Evolutionary conservation across 1,140 invertebrate species (phyloP).

Genomic region (Pteromalus puparum): DNA sequence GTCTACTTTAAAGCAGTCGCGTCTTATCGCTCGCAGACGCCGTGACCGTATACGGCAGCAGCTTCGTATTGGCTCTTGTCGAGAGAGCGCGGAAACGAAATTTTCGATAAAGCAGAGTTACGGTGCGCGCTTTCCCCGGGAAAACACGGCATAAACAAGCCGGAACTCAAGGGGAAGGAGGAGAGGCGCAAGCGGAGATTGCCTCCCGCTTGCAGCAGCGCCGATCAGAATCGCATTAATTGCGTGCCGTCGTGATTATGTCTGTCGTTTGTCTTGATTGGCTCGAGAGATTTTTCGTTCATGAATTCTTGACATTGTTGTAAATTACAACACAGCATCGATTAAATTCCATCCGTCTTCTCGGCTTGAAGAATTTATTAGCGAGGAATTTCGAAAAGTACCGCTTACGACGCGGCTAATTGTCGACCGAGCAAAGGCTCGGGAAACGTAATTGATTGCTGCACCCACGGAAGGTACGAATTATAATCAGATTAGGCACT

Average conservation of each 20-base stretch:
- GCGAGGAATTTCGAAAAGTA: background rate
- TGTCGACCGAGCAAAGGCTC: too few species aligned
- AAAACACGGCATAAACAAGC: background rate
- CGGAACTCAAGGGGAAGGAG: background rate
- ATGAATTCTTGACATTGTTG: too few species aligned
- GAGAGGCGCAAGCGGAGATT: constrained; percentile 47
- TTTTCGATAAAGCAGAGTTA: constrained; percentile 62
- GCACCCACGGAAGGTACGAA: background rate
- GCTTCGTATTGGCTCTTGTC: background rate
- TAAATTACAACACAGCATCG: too few species aligned
- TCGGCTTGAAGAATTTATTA: background rate
- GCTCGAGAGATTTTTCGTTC: background rate
- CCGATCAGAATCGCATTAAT: constrained; percentile 66
- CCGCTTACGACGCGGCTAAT: background rate
- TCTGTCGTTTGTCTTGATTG: constrained; percentile 43
- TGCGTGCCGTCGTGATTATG: constrained; percentile 60
- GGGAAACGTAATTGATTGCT: background rate
- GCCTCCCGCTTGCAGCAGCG: constrained; percentile 46
- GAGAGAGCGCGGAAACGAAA: constrained; percentile 59
- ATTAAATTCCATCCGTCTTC: too few species aligned
- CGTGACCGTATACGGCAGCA: background rate
- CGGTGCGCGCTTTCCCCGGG: constrained; percentile 4
- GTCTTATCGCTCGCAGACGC: background rate
- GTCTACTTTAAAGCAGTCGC: constrained; percentile 4
- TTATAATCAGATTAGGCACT: constrained; percentile 4